A percentile compares a stretch with the other conserved stretches of the same genome.
These are phyloP conservation scores for Dermochelys coriacea DNA, from an alignment of 2,797 vertebrate species.

Conservation along the genomic window DNA sequence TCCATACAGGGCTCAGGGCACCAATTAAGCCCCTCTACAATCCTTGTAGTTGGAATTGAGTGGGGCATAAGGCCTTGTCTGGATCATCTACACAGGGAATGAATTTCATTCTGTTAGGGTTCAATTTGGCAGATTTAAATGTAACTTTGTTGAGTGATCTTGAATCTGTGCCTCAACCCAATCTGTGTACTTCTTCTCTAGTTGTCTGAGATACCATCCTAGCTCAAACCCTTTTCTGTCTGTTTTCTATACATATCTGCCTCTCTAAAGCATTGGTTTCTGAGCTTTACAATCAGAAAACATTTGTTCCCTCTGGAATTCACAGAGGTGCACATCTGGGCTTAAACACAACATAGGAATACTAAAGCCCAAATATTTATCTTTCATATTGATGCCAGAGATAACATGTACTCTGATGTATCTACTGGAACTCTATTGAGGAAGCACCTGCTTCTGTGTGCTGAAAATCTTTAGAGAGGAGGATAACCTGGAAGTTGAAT, in stretches of 20 bases:
- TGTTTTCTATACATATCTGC: neutral
- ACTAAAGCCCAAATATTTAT: neutral
- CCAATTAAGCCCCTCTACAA: neutral
- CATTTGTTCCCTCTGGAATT: neutral
- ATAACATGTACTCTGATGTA: neutral
- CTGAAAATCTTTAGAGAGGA: neutral
- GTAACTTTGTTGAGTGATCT: neutral
- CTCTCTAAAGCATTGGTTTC: neutral
- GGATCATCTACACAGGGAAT: neutral
- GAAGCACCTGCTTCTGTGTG: slow-evolving; percentile 23
- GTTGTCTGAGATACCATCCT: neutral
- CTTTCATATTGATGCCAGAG: neutral
- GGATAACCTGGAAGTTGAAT: slow-evolving; percentile 19
- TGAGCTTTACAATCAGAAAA: neutral
- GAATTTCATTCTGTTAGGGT: neutral
- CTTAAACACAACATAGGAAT: neutral
- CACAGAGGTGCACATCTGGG: neutral
- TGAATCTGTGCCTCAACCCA: neutral
- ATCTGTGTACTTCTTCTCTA: neutral
- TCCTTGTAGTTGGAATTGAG: neutral
- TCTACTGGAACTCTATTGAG: neutral
- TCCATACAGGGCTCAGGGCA: slow-evolving; percentile 4
- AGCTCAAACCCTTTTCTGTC: neutral
- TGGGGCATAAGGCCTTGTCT: slow-evolving; percentile 2
- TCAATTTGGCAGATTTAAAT: neutral